Evolutionary conservation across 2,797 vertebrate species (phyloP).

Genomic region (Xenopus petersii): DNA sequence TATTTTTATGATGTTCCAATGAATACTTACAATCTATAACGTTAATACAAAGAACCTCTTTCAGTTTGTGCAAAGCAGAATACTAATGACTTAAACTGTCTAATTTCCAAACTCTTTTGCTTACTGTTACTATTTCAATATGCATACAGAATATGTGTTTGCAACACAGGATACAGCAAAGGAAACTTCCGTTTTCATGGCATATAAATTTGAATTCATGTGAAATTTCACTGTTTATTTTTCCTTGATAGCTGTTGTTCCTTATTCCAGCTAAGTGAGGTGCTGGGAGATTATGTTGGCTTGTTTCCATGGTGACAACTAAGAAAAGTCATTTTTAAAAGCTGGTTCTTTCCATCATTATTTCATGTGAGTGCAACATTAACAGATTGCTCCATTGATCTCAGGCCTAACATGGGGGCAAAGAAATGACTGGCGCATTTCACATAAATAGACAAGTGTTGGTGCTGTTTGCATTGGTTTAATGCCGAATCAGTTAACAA

Average conservation of each 20-base stretch:
- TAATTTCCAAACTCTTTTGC: constrained; percentile 22
- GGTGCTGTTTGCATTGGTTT: constrained; percentile 67
- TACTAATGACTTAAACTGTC: constrained; percentile 13
- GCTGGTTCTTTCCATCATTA: constrained; percentile 62
- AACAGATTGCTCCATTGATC: constrained; percentile 55
- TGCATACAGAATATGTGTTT: constrained; percentile 44
- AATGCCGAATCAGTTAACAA: constrained; percentile 61
- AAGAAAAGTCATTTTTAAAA: constrained; percentile 61
- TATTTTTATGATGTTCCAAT: constrained; percentile 15
- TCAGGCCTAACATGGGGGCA: constrained; percentile 53
- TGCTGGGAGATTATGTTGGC: constrained; percentile 64
- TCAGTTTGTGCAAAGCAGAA: constrained; percentile 27
- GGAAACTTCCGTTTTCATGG: constrained; percentile 53
- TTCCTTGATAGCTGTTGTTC: constrained; percentile 52
- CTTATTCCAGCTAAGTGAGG: constrained; percentile 53
- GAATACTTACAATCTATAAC: constrained; percentile 7
- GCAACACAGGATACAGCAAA: constrained; percentile 50
- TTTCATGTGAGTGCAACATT: constrained; percentile 63
- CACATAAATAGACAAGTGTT: constrained; percentile 57
- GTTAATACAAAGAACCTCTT: constrained; percentile 28
- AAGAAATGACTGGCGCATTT: constrained; percentile 56
- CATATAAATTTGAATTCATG: constrained; percentile 52
- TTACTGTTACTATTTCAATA: neutral
- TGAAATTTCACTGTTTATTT: constrained; percentile 51
- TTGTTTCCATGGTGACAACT: constrained; percentile 62